These are phyloP conservation scores for Lichenostomus cassidix DNA, from an alignment of 2,113 vertebrate genomes.

Conservation along the genomic window DNA sequence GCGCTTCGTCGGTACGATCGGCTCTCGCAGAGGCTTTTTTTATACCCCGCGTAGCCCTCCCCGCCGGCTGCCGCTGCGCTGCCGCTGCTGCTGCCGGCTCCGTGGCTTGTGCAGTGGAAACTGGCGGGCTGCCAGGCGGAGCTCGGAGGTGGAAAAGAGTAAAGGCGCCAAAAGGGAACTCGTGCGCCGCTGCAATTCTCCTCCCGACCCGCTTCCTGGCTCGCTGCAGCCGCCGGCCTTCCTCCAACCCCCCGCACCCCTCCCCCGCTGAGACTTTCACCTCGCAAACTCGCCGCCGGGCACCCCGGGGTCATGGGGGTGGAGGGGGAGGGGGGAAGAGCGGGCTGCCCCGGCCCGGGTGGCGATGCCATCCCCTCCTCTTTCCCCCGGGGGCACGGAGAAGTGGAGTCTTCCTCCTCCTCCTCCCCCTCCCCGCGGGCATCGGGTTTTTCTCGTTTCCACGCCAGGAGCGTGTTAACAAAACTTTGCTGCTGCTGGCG, in stretches of 20 bases:
- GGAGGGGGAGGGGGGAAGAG: background rate
- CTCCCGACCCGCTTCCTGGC: conserved; percentile 28
- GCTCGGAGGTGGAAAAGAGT: conserved; percentile 56
- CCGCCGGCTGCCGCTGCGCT: conserved; percentile 9
- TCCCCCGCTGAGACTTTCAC: background rate
- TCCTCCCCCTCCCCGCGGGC: background rate
- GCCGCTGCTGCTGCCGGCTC: conserved; percentile 24
- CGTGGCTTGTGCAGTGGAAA: conserved; percentile 59
- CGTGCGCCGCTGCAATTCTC: conserved; percentile 21
- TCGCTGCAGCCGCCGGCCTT: conserved; percentile 2
- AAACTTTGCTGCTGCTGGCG: conserved; percentile 58
- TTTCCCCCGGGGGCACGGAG: background rate
- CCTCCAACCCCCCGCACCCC: background rate
- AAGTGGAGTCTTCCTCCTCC: background rate
- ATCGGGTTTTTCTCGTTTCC: conserved; percentile 46
- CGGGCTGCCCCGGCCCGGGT: background rate
- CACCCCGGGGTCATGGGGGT: background rate
- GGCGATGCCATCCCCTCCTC: background rate
- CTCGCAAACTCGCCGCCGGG: background rate
- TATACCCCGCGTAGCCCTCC: background rate
- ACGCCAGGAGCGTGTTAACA: conserved; percentile 26
- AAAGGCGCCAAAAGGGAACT: conserved; percentile 65
- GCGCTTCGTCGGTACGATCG: background rate
- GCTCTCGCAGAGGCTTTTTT: background rate
- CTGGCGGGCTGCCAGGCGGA: conserved; percentile 61